These are phyloP conservation scores for Idris sp. DNA, from an alignment of 1,140 invertebrate species.

Conservation along the genomic window DNA sequence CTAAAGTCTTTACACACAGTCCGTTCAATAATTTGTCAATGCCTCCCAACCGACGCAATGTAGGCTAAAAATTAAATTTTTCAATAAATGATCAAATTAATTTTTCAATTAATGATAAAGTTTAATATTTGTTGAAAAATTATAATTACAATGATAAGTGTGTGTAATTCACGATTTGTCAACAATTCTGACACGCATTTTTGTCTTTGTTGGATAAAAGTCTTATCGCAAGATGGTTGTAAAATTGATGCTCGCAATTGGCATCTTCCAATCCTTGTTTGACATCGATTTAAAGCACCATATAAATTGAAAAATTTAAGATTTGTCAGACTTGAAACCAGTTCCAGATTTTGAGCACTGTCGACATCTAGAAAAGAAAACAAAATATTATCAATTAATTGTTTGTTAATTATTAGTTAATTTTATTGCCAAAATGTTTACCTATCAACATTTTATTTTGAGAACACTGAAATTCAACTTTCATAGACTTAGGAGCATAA, in stretches of 20 bases:
- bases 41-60: slow-evolving; percentile 80
- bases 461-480: slow-evolving; percentile 88
- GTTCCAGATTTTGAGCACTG: slow-evolving; percentile 85
- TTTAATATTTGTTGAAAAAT: slow-evolving; percentile 8
- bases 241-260: slow-evolving; percentile 88
- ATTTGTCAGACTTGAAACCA: slow-evolving; percentile 81
- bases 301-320: slow-evolving; percentile 81
- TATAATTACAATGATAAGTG: slow-evolving; percentile 65
- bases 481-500: slow-evolving; percentile 87
- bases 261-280: slow-evolving; percentile 86
- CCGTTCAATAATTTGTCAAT: slow-evolving; percentile 79
- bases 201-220: slow-evolving; percentile 83
- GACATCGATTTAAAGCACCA: slow-evolving; percentile 87
- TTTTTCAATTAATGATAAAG: too few species aligned
- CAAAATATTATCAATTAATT: too few species aligned
- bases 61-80: slow-evolving; percentile 59
- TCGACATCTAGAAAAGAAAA: slow-evolving; percentile 82
- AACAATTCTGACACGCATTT: slow-evolving; percentile 87
- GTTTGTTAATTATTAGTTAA: too few species aligned
- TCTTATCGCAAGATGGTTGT: slow-evolving; percentile 85
- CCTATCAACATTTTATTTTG: slow-evolving; percentile 92
- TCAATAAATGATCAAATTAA: too few species aligned
- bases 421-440: too few species aligned
- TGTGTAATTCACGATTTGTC: slow-evolving; percentile 80
- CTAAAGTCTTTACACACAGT: slow-evolving; percentile 80